Base-by-base conservation (phyloP, 2,888 invertebrate genomes). In the Apotomis turbidana region DNA sequence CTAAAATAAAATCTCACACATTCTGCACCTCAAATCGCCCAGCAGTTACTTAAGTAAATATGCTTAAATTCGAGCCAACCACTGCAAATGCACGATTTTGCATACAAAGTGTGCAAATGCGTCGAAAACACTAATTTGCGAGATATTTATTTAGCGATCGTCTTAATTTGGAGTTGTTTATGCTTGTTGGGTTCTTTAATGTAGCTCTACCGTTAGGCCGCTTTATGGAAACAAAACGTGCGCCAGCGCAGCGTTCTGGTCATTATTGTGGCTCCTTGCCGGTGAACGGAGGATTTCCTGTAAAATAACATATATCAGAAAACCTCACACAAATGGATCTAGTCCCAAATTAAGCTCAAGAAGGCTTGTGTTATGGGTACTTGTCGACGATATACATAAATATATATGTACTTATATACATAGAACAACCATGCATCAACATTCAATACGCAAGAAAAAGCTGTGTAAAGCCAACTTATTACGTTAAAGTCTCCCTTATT, bases 11-110 rank as follows among this genome's bases (percentile, higher is more conserved):
- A 13, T 15, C 13, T 8, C 44, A 8, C 3, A 13, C 10, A 12
- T 57, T 36, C 52, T 5, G 57, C 55, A n/a, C 36, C 36, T n/a
- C 27, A 44, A 55, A 57, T 55, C 55, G 27, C 55, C 8, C 2
- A 5, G 38, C 63, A 66, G 10, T 66, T 46, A 55, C n/a, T 55
- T 36, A 57, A 57, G 46, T 57, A 66, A 66, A 66, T 38, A 58
- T 46, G 46, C 44, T 66, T 66, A 66, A 55, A 66, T 66, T 66
- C n/a, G 13, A n/a, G 59, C 38, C 59, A 59, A 59, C n/a, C 46
- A 41, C 38, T 13, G 13, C 9, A 10, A 68, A 57, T 57, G 55
- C 27, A 27, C 27, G 27, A 27, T 27, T 27, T 27, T 27, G 27
- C 27, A 27, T 27, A 27, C 27, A 27, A 27, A 27, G 9, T 41